Base-by-base conservation (phyloP, 2,888 invertebrate species). In the Apotomis capreana region DNA sequence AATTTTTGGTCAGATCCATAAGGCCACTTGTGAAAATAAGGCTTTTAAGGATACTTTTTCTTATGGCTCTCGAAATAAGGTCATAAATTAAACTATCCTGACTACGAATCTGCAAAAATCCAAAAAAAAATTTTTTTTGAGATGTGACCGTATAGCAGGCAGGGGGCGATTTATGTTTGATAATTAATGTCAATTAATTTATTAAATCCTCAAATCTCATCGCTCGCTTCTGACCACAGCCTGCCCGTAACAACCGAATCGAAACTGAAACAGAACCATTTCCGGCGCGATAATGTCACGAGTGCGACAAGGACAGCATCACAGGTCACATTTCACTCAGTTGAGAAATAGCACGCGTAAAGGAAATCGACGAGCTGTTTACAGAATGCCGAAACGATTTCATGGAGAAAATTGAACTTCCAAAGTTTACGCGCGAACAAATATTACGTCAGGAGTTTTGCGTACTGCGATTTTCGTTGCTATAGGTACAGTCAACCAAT, bases 331-430 rank as follows among this genome's bases (percentile, higher is more conserved):
- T 70, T 60, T 46, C 60, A 36, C 2, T 49, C 65, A 57, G 71
- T 71, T 67, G 71, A 71, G 44, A 68, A 62, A 68, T 71, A 68
- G 61, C 59, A 10, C 54, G 52, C 60, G 65, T 57, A 26, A 63
- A 52, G 63, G 26, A 63, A 58, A 51, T 57, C 55, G 59, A 64
- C 64, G 52, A 52, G 44, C 46, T 67, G 65, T 67, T 67, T 63
- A 40, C 58, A 10, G 10, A 64, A 67, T 60, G 71, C 59, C 55
- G 54, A 36, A 62, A 68, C 67, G 71, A 71, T 71, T 71, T 68
- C 67, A 67, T 61, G 70, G 65, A 71, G 67, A 68, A 71, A 71
- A 71, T 71, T 71, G 57, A 52, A 71, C 61, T 62, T 62, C 61
- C 12, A 13, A 71, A 70, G 49, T 67, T 60, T 70, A 63, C 69